Conservation (phyloP, 1,140 invertebrate species). For the Aporrectodea caliginosa region DNA sequence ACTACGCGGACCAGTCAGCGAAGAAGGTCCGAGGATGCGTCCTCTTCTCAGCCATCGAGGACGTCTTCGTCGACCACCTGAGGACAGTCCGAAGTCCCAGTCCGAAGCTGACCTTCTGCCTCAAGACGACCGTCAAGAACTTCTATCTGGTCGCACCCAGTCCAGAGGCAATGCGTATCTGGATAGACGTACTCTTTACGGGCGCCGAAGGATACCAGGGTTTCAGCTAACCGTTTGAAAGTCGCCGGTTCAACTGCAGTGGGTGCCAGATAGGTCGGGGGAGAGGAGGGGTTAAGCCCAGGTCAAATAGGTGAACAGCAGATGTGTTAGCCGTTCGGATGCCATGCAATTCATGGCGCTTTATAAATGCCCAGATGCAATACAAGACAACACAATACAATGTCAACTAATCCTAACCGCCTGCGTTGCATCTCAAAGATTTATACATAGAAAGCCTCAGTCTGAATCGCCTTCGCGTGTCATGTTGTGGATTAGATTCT, state of each 20-base stretch:
- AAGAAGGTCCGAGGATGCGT: conserved; percentile 81
- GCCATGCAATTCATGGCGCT: no score
- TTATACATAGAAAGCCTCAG: no score
- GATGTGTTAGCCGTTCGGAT: no score
- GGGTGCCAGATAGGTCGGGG: no score
- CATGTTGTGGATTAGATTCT: no score
- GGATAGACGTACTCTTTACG: conserved; percentile 93
- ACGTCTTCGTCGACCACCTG: conserved; percentile 93
- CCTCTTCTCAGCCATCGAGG: conserved; percentile 94
- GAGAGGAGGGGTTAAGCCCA: no score
- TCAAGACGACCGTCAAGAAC: conserved; percentile 84
- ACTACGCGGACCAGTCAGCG: conserved; percentile 90
- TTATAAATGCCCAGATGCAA: no score
- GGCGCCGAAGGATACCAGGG: conserved; percentile 75
- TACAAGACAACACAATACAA: no score
- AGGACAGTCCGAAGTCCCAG: conserved; percentile 77
- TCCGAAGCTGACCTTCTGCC: conserved; percentile 86
- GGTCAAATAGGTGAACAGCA: no score
- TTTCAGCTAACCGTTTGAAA: conserved; percentile 34
- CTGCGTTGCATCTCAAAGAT: no score
- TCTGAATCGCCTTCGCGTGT: no score
- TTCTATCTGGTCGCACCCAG: conserved; percentile 90
- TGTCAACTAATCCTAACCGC: no score
- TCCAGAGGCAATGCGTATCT: conserved; percentile 89
- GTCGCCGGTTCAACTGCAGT: background rate